These are phyloP conservation scores for Agelaius tricolor DNA, from an alignment of 2,113 vertebrate species.

Conservation along the genomic window DNA sequence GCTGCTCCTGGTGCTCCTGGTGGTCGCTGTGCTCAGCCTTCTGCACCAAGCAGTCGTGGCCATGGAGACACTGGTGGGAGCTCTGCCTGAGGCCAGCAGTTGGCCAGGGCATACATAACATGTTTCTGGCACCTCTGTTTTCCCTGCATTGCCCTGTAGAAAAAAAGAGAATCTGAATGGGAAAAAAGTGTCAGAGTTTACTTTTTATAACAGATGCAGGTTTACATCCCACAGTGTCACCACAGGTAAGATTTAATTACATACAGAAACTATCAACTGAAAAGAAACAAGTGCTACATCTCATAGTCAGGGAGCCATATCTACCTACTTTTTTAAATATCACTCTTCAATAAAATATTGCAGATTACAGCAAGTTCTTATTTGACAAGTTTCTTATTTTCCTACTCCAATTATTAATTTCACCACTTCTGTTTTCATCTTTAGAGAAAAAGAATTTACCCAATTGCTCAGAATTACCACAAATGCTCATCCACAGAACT, in stretches of 20 bases:
- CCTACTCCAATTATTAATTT: background rate
- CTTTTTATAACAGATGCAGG: background rate
- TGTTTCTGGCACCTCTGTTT: background rate
- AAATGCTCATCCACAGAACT: background rate
- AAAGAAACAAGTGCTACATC: background rate
- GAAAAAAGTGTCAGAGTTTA: background rate
- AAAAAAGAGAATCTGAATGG: background rate
- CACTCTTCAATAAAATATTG: background rate
- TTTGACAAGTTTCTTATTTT: background rate
- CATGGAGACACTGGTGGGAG: too few species aligned
- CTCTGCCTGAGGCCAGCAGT: background rate
- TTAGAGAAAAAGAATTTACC: background rate
- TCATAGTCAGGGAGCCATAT: background rate
- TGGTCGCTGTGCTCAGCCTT: background rate
- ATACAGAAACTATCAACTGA: background rate
- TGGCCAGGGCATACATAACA: background rate
- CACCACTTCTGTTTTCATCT: background rate
- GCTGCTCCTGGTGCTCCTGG: background rate
- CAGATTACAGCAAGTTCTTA: background rate
- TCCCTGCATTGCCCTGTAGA: background rate
- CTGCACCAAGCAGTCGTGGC: fast-evolving
- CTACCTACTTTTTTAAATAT: background rate
- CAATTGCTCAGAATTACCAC: background rate
- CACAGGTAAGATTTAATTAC: background rate
- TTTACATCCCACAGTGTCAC: background rate